Conservation (phyloP, 2,797 vertebrate genomes). For the Danionella dracula region DNA sequence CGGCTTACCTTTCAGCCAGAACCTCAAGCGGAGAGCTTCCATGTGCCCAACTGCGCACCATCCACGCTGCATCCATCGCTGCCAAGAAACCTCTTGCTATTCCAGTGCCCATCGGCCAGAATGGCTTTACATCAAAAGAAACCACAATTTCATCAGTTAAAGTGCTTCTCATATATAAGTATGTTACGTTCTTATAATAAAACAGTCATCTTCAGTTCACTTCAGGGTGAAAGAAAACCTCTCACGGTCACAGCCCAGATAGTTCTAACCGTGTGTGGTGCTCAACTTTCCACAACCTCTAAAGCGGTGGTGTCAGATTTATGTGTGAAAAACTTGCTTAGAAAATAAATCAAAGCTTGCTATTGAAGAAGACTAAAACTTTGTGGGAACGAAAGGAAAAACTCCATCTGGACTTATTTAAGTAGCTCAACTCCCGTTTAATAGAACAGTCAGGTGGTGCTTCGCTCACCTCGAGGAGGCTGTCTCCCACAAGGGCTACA, state of each 20-base stretch:
- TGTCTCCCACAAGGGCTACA: conserved; percentile 92
- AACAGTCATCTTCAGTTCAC: not conserved
- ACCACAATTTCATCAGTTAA: not conserved
- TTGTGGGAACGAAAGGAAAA: not conserved
- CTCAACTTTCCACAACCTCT: not conserved
- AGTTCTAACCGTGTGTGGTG: not conserved
- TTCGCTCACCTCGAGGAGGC: conserved; percentile 85
- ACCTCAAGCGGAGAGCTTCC: conserved; percentile 86
- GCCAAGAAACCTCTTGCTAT: conserved; percentile 96
- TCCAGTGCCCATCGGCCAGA: conserved; percentile 99
- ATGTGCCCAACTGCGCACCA: conserved; percentile 94
- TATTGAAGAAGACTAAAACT: not conserved
- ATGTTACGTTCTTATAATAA: not conserved
- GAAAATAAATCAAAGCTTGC: not conserved
- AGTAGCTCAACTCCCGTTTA: not conserved
- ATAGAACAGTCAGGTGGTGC: not conserved
- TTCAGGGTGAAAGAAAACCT: not conserved
- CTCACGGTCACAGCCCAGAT: not conserved
- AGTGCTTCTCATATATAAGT: not conserved
- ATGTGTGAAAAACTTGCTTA: too few relatives aligned
- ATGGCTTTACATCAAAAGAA: conserved; percentile 67
- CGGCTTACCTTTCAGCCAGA: conserved; percentile 88
- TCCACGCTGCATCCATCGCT: conserved; percentile 95
- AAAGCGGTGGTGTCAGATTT: conserved; percentile 1
- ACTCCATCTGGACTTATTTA: not conserved